Percentiles rank a stretch among this genome's conserved stretches.
phyloP scores from a whole-genome alignment of 1,140 invertebrate species.

The Drosophila melanogaster region DNA sequence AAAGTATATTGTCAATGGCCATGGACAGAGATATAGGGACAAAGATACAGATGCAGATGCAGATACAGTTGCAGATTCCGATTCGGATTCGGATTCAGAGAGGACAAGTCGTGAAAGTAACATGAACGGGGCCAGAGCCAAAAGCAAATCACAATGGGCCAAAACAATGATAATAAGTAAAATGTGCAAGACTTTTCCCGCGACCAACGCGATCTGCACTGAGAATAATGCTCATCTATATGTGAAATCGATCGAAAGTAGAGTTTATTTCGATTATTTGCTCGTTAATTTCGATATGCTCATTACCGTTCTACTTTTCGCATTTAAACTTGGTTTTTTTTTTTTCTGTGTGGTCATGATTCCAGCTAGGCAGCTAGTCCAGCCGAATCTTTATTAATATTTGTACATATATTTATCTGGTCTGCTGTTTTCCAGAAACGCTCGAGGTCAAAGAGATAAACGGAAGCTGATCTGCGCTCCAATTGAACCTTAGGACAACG shows the following conservation, averaged over 20 bases:
- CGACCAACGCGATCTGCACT: slow-evolving; percentile 31
- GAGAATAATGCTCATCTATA: neutral
- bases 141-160: slow-evolving; percentile 36
- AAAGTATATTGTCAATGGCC: slow-evolving; percentile 57
- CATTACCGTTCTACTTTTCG: too few relatives aligned
- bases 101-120: slow-evolving; percentile 73
- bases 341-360: slow-evolving; percentile 54
- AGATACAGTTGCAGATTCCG: slow-evolving; percentile 6
- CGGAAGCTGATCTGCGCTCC: slow-evolving; percentile 49
- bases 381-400: slow-evolving; percentile 70
- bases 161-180: slow-evolving; percentile 75
- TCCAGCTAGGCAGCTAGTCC: slow-evolving; percentile 13
- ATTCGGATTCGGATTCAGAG: neutral
- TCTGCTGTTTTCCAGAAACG: slow-evolving; percentile 37
- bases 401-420: slow-evolving; percentile 36
- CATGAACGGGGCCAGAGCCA: slow-evolving; percentile 46
- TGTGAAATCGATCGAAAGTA: too few relatives aligned
- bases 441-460: slow-evolving; percentile 68
- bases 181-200: slow-evolving; percentile 38
- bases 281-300: neutral
- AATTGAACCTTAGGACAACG: slow-evolving; percentile 37
- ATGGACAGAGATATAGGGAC: neutral
- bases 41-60: slow-evolving; percentile 13
- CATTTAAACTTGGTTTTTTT: too few relatives aligned
- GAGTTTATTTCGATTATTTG: too few relatives aligned